phyloP scores from a whole-genome alignment of 2,113 vertebrate genomes.

The Dermatemys mawii region DNA sequence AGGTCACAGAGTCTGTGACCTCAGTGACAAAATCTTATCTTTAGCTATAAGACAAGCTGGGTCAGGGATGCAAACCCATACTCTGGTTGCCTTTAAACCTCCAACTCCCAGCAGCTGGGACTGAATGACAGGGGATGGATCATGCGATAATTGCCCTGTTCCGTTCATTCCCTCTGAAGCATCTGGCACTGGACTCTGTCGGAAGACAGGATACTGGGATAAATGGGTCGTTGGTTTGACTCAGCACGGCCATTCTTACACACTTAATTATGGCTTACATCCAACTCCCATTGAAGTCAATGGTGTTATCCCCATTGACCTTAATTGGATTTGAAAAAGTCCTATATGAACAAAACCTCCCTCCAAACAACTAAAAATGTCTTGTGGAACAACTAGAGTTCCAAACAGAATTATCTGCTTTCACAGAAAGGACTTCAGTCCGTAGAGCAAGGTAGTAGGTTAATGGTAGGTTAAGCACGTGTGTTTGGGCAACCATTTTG shows the following conservation, averaged over 20 bases:
- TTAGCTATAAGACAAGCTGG: not conserved
- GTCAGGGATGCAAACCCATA: not conserved
- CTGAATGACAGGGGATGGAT: not conserved
- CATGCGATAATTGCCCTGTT: not conserved
- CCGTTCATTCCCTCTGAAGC: not conserved
- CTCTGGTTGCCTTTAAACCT: not conserved
- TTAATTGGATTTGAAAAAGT: not conserved
- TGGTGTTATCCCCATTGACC: conserved; percentile 41
- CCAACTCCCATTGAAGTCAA: conserved; percentile 43
- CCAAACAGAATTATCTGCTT: not conserved
- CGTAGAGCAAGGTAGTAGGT: not conserved
- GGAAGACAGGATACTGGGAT: not conserved
- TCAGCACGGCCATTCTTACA: not conserved
- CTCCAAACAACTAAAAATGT: not conserved
- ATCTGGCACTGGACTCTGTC: not conserved
- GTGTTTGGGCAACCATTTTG: not conserved
- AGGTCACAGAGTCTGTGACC: no score
- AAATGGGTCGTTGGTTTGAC: not conserved
- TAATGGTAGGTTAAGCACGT: not conserved
- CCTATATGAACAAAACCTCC: not conserved
- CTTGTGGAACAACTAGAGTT: not conserved
- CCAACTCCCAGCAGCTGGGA: not conserved
- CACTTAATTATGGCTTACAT: conserved; percentile 38
- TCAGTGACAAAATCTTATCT: not conserved
- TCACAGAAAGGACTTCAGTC: not conserved